Percentiles rank a stretch among this genome's conserved stretches.
These are phyloP conservation scores for Toxotes jaculatrix DNA, from an alignment of 2,113 vertebrate species.

Conservation along the genomic window DNA sequence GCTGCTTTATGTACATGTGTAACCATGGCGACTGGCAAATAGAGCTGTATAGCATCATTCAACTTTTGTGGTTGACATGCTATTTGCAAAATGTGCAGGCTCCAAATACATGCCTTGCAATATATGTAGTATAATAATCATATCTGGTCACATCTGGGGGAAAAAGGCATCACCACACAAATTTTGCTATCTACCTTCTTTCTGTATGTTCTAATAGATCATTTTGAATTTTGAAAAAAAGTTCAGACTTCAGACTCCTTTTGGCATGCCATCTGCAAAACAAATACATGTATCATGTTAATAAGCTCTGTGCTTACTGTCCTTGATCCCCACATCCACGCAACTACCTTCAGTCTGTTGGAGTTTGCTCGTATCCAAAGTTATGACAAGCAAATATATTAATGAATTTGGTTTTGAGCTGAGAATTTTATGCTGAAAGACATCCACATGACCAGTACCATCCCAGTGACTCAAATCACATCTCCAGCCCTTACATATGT, in stretches of 20 bases:
- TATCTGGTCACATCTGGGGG: neutral
- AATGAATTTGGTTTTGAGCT: neutral
- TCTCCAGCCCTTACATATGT: neutral
- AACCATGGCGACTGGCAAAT: constrained; percentile 60
- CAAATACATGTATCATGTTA: neutral
- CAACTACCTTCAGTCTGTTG: neutral
- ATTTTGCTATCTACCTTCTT: neutral
- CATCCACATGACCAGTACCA: neutral
- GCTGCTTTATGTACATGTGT: constrained; percentile 32
- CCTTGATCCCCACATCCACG: neutral
- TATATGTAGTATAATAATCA: neutral
- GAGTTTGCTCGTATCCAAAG: neutral
- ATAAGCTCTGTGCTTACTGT: neutral
- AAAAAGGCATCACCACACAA: neutral
- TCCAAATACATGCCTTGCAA: neutral
- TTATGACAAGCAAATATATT: neutral
- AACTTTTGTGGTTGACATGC: constrained; percentile 19
- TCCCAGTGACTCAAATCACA: neutral
- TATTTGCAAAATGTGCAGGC: constrained; percentile 27
- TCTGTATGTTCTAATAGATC: neutral
- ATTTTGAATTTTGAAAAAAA: neutral
- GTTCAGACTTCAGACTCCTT: neutral
- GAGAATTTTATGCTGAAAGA: neutral
- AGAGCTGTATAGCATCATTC: constrained; percentile 35
- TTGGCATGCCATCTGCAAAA: neutral